Evolutionary conservation across 2,888 invertebrate genomes (phyloP), one percentile per base, ranked within the genome.

Genomic region (Buathra laborator): DNA sequence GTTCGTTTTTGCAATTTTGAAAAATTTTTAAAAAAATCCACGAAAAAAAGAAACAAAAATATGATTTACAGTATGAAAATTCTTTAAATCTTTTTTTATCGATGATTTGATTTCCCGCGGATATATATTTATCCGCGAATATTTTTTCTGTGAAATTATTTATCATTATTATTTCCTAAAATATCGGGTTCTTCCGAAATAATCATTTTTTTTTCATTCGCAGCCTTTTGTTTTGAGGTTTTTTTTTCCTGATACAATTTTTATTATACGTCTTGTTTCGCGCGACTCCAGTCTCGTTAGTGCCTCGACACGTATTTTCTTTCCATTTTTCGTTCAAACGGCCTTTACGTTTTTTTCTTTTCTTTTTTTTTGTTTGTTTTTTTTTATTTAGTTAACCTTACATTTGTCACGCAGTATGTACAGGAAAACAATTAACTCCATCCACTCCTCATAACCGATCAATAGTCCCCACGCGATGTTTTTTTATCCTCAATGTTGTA

Each of bases 321-420:
- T 43, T 16, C 6, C n/a, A 12, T 44, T 32, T 37, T 48, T 74
- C 37, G 32, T 4, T 29, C 59, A 14, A 59, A 24, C 37, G 24
- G 59, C 4, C 24, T 74, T 44, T 6, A 53, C 51, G 43, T 70
- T 81, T 48, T 16, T 14, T 19, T 44, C 14, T 14, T 29, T 59
- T 10, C 14, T 5, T 2, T 19, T 37, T 24, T 3, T 24, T 19
- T 19, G 0, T 19, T 19, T 19, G 0, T 19, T 59, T 59, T 24
- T 24, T 59, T 29, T 4, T 29, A 62, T 29, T 62, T 29, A 5
- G 62, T 62, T 37, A 7, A 7, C 37, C 37, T 37, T 7, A 5
- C 37, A 37, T 37, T 37, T 37, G 37, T 37, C 37, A 62, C 62
- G 29, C 56, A 29, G 53, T 82, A 82, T 82, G 43, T 82, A 82